Conservation (phyloP, 2,113 vertebrate species). For the Channa maculata region DNA sequence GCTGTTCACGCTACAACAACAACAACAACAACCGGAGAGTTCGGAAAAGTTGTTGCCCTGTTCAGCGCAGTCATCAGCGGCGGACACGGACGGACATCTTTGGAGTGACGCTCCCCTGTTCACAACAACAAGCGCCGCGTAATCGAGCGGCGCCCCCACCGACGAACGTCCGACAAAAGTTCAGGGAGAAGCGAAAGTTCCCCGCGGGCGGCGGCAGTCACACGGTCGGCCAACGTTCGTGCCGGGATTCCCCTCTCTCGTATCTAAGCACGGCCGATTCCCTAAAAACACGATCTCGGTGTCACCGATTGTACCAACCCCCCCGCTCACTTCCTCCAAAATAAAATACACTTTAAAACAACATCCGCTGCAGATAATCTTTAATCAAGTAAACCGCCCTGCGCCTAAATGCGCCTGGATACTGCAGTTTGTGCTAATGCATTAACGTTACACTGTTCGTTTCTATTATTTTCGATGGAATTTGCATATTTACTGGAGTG, state of each 20-base stretch:
- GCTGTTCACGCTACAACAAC: constrained; percentile 36
- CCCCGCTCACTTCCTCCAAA: constrained; percentile 26
- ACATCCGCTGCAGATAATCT: background rate
- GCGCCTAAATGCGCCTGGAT: too few species aligned
- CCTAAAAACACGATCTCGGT: background rate
- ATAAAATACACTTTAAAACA: background rate
- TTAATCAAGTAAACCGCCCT: too few species aligned
- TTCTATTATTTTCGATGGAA: too few species aligned
- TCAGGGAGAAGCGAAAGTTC: constrained; percentile 56
- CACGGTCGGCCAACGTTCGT: constrained; percentile 31
- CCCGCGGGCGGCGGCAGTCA: constrained; percentile 44
- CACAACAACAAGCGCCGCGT: background rate
- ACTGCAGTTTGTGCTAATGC: too few species aligned
- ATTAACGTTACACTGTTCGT: too few species aligned
- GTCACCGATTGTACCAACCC: background rate
- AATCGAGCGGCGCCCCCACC: constrained; percentile 27
- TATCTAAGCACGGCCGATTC: background rate
- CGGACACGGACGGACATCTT: too few species aligned
- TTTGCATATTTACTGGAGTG: too few species aligned
- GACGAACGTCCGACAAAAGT: background rate
- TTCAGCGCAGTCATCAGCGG: background rate
- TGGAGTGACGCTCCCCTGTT: too few species aligned
- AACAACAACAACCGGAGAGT: background rate
- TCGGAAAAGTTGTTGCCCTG: constrained; percentile 33
- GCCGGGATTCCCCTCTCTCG: constrained; percentile 57